Evolutionary conservation across 2,113 vertebrate species (phyloP).

Genomic region (Nannobrachium achirus): DNA sequence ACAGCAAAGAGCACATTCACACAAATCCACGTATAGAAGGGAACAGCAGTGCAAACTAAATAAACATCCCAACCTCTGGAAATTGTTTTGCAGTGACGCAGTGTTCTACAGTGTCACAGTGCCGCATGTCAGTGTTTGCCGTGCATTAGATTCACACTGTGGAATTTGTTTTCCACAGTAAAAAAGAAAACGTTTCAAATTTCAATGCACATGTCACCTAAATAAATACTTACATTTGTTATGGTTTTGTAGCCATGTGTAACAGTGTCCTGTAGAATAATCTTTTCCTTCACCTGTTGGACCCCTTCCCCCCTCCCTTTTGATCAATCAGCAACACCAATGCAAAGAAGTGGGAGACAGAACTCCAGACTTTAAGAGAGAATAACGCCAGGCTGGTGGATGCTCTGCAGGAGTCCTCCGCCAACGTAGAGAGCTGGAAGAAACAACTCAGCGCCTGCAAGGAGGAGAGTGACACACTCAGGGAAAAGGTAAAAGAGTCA

Average conservation of each 20-base stretch:
- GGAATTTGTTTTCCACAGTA: neutral
- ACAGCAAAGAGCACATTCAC: conserved; percentile 24
- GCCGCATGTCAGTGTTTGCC: neutral
- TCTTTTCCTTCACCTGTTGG: conserved; percentile 24
- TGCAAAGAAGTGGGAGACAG: conserved; percentile 93
- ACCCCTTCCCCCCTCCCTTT: conserved; percentile 12
- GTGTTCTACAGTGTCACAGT: too few species aligned
- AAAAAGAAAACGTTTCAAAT: conserved; percentile 6
- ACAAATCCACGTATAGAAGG: conserved; percentile 44
- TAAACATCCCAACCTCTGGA: conserved; percentile 33
- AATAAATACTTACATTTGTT: conserved; percentile 33
- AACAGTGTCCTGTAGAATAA: conserved; percentile 27
- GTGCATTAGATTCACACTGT: neutral
- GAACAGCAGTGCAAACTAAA: conserved; percentile 57
- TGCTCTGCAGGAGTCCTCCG: conserved; percentile 88
- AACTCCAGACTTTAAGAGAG: conserved; percentile 91
- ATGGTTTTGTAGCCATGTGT: conserved; percentile 19
- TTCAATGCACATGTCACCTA: conserved; percentile 6
- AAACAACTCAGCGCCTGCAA: conserved; percentile 88
- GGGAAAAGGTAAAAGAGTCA: conserved; percentile 87
- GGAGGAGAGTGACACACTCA: conserved; percentile 90
- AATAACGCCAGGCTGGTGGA: conserved; percentile 89
- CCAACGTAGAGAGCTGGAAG: conserved; percentile 95
- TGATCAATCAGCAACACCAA: conserved; percentile 82
- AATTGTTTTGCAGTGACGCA: neutral